Conservation (phyloP, 2,797 vertebrate genomes). For the Cyprinodon diabolis region DNA sequence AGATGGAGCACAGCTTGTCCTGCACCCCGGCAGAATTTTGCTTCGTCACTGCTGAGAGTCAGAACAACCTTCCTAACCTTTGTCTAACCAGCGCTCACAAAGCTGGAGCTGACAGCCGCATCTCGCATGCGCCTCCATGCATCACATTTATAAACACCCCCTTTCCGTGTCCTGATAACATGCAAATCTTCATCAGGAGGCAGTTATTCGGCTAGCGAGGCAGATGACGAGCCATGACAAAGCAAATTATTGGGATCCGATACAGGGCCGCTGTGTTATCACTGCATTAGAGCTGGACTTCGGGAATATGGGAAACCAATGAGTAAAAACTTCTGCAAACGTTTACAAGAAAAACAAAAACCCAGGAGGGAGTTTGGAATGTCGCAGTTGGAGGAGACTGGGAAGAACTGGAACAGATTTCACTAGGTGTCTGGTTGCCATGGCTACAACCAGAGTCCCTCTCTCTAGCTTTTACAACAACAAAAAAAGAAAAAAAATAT, state of each 20-base stretch:
- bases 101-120: conserved; percentile 36
- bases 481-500: conserved; percentile 34
- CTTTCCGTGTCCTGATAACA: conserved; percentile 27
- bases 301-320: conserved; percentile 6
- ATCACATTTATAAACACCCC: conserved; percentile 41
- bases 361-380: neutral
- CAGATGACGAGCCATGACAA: conserved; percentile 9
- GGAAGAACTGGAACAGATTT: conserved; percentile 38
- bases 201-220: neutral
- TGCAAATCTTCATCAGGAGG: conserved; percentile 5
- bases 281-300: conserved; percentile 18
- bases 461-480: conserved; percentile 33
- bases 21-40: conserved; percentile 67
- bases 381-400: conserved; percentile 26
- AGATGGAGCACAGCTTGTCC: conserved; percentile 73
- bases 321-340: conserved; percentile 13
- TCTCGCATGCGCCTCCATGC: conserved; percentile 13
- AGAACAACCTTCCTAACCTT: conserved; percentile 55
- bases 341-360: conserved; percentile 14
- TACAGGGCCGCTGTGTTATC: neutral
- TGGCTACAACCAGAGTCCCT: conserved; percentile 62
- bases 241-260: conserved; percentile 7
- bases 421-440: conserved; percentile 71
- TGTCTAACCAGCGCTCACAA: conserved; percentile 50
- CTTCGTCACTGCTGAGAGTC: conserved; percentile 76